Evolutionary conservation across 2,797 vertebrate genomes (phyloP).

Genomic region (Hoplostethus mediterraneus): DNA sequence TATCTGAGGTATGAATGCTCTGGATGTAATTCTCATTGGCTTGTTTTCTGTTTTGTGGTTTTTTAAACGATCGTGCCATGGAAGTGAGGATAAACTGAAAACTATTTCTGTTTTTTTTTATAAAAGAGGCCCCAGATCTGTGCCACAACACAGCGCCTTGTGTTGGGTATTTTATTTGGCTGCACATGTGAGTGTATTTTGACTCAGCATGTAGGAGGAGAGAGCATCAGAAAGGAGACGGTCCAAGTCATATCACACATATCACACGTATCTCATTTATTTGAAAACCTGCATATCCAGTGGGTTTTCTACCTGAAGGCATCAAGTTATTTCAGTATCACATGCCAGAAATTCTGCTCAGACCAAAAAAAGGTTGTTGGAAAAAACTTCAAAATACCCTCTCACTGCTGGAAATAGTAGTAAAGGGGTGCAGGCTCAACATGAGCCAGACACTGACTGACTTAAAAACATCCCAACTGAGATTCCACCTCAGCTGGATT

Average conservation of each 20-base stretch:
- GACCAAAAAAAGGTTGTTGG: not conserved
- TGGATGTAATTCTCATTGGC: slow-evolving; percentile 22
- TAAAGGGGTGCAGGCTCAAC: not conserved
- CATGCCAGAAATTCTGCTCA: not conserved
- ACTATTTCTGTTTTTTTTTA: not conserved
- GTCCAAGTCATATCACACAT: not conserved
- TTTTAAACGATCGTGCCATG: slow-evolving; percentile 18
- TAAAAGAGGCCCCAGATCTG: slow-evolving; percentile 20
- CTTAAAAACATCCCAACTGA: too few species aligned
- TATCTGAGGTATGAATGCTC: slow-evolving; percentile 12
- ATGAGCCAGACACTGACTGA: too few species aligned
- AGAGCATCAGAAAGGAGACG: not conserved
- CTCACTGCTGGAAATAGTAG: not conserved
- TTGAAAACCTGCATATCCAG: not conserved
- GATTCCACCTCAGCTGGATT: too few species aligned
- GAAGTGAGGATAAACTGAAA: slow-evolving; percentile 20
- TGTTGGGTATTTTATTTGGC: not conserved
- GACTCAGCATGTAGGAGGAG: not conserved
- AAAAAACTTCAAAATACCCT: not conserved
- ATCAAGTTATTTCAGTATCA: not conserved
- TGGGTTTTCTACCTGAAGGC: not conserved
- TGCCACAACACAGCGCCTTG: not conserved
- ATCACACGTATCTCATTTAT: not conserved
- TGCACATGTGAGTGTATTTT: not conserved
- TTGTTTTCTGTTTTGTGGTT: not conserved